Base-by-base conservation (phyloP, 2,797 vertebrate species). In the Mionectes olivaceus region DNA sequence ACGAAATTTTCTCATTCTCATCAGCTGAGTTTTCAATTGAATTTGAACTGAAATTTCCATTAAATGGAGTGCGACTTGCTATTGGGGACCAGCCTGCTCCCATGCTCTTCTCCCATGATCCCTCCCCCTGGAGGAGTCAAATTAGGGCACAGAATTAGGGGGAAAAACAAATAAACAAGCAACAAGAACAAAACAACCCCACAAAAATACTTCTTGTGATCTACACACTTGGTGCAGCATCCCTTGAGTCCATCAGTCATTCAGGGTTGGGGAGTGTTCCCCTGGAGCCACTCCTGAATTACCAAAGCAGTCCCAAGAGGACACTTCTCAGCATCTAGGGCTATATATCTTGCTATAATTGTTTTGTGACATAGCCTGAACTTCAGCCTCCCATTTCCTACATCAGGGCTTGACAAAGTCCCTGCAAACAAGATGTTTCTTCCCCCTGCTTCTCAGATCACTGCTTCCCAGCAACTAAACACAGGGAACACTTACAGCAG, bases 351-450 rank as follows among this genome's bases (percentile, higher is more conserved):
- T 33, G 5, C 23, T 49, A 5, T 24, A 33, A 75, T 41, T 78
- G 15, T 53, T 73, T 28, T 67, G 64, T 85, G 79, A 44, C 55
- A 19, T 19, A 37, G 46, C 33, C 22, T 65, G 39, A 79, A 50
- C 33, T 46, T 57, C 32, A 53, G 13, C 64, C 30, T 85, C 19
- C 17, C 15, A 5, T 3, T 2, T 14, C 15, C 18, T 52, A 56
- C 32, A 28, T 13, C 11, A 49, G 13, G 35, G 18, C 61, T 33
- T 44, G 44, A 76, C 35, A 37, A 70, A 63, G 11, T 22, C 59
- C 32, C 41, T 52, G 43, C 50, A 69, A 59, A 79, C 1, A 6
- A 0, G 0, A 17, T 1, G 6, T 10, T n/a, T 60, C 59, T 87
- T 59, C 47, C 22, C n/a, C 19, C 19, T 2, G 17, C 35, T 60